Evolutionary conservation across 2,888 invertebrate genomes (phyloP).

Genomic region (Coelogynopora nodosa): DNA sequence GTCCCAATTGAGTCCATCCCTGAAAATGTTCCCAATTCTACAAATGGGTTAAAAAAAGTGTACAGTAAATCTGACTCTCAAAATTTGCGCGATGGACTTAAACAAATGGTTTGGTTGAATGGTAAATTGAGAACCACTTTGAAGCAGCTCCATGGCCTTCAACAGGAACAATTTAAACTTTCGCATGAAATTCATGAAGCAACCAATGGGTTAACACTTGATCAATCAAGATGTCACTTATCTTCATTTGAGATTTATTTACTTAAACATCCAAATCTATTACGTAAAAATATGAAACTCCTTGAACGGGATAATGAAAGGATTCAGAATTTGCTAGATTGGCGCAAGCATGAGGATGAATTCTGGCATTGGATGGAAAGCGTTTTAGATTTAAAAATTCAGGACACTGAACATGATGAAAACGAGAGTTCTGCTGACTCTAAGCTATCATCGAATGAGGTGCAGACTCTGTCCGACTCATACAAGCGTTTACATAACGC

Average conservation of each 20-base stretch:
- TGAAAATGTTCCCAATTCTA: not conserved
- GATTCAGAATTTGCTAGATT: constrained; percentile 54
- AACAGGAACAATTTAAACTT: constrained; percentile 52
- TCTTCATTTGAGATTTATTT: not conserved
- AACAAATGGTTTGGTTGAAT: constrained; percentile 54
- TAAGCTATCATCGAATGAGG: not conserved
- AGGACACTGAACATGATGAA: not conserved
- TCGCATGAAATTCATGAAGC: constrained; percentile 51
- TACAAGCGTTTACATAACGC: constrained; percentile 17
- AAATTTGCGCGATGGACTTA: constrained; percentile 34
- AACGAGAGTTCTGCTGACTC: not conserved
- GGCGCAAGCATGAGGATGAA: constrained; percentile 55
- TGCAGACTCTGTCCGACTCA: constrained; percentile 16
- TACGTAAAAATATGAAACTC: constrained; percentile 50
- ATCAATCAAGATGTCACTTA: not conserved
- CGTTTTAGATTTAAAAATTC: constrained; percentile 44
- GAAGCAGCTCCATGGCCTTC: constrained; percentile 52
- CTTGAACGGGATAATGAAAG: constrained; percentile 56
- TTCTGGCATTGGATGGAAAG: constrained; percentile 60
- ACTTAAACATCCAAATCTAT: constrained; percentile 22
- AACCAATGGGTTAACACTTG: constrained; percentile 9
- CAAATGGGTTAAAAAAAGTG: not conserved
- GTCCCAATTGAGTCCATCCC: not conserved
- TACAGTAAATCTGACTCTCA: constrained; percentile 48
- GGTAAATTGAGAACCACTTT: constrained; percentile 55